These are phyloP conservation scores for Takifugu bimaculatus DNA, from an alignment of 2,113 vertebrate species.

Conservation along the genomic window DNA sequence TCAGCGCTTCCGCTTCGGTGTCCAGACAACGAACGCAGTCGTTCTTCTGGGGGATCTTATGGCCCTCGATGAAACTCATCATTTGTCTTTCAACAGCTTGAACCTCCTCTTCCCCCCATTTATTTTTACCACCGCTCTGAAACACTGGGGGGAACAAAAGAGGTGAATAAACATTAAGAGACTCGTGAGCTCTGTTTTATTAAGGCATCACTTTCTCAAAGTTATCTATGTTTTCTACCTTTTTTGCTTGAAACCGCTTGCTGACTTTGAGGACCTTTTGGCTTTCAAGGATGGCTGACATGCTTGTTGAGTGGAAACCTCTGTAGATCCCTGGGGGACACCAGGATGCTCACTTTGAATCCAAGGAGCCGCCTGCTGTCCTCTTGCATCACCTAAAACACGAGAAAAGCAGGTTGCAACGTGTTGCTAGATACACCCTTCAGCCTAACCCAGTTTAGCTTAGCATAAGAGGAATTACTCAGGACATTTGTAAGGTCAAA, in stretches of 20 bases:
- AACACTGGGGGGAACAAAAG: background rate
- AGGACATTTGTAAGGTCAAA: too few relatives aligned
- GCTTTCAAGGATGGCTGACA: background rate
- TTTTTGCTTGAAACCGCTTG: background rate
- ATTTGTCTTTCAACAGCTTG: constrained; percentile 57
- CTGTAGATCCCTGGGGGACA: background rate
- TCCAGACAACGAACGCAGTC: constrained; percentile 60
- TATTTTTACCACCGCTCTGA: constrained; percentile 14
- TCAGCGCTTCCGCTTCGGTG: constrained; percentile 46
- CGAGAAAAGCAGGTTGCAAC: background rate
- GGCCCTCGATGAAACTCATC: constrained; percentile 48
- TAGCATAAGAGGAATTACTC: too few relatives aligned
- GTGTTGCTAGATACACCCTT: background rate
- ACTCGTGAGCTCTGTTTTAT: too few relatives aligned
- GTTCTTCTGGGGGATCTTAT: constrained; percentile 54
- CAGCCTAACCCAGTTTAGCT: background rate
- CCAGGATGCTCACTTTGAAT: background rate
- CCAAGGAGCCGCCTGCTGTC: background rate
- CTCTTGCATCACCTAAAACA: background rate
- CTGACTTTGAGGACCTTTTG: background rate
- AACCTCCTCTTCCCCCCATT: constrained; percentile 50
- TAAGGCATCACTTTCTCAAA: too few relatives aligned
- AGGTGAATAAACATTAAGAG: too few relatives aligned
- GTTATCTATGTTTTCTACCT: constrained; percentile 13
- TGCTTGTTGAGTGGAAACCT: background rate